Conservation (phyloP, 2,113 vertebrate genomes). For the Smithornis capensis region DNA sequence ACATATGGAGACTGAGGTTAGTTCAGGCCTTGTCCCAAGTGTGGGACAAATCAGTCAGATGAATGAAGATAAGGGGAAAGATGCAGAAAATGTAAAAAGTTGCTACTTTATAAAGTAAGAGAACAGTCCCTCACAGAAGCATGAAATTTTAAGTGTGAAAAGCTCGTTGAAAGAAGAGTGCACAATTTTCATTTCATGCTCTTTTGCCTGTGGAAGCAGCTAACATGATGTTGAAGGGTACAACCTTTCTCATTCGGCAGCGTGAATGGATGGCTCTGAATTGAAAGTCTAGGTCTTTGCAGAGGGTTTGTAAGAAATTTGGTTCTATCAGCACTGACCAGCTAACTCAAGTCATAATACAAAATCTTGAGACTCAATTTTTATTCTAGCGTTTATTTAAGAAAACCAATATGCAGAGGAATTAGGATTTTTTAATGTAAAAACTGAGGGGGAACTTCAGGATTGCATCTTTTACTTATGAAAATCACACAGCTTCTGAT, state of each 20-base stretch:
- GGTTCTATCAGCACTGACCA: not conserved
- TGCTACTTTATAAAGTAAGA: not conserved
- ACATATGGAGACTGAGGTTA: not conserved
- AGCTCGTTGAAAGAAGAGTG: not conserved
- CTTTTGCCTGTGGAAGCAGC: not conserved
- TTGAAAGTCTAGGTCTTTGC: not conserved
- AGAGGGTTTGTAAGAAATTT: not conserved
- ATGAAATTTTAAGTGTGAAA: not conserved
- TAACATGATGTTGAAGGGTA: not conserved
- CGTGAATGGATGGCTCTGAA: not conserved
- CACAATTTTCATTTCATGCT: not conserved
- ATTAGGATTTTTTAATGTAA: not conserved
- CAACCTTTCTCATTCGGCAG: accelerated
- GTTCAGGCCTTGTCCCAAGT: not conserved
- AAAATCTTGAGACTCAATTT: not conserved
- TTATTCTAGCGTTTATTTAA: not conserved
- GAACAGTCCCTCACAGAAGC: not conserved
- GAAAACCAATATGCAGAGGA: not conserved
- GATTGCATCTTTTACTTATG: not conserved
- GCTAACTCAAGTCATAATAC: not conserved
- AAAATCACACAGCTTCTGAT: not conserved
- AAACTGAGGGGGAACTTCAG: not conserved
- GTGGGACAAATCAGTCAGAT: not conserved
- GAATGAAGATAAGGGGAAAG: not conserved
- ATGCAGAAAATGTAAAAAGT: not conserved